phyloP scores from a whole-genome alignment of 1,140 invertebrate species.

The Ceratoteleas bidentatus region DNA sequence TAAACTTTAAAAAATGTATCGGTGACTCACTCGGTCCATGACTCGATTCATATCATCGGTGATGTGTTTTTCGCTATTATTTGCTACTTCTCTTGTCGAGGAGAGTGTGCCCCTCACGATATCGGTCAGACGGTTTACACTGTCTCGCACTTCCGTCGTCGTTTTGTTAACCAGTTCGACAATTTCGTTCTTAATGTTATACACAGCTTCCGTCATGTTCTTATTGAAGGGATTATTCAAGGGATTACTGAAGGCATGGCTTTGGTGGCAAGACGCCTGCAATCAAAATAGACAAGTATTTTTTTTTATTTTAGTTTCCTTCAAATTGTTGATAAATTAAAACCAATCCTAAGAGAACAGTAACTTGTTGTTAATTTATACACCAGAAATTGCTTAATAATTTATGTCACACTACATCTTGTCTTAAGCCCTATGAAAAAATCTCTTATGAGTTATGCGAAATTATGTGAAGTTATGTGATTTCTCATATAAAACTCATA shows the following conservation, averaged over 20 bases:
- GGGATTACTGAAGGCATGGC: too few relatives aligned
- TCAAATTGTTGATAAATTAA: too few relatives aligned
- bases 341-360: too few relatives aligned
- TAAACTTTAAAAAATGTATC: too few relatives aligned
- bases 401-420: too few relatives aligned
- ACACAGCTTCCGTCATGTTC: constrained; percentile 1
- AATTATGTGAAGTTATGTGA: too few relatives aligned
- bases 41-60: constrained; percentile 27
- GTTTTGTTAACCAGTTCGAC: constrained; percentile 40
- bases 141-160: constrained; percentile 21
- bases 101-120: constrained; percentile 27
- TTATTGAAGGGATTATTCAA: too few relatives aligned
- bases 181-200: constrained; percentile 39
- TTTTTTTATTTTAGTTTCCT: not conserved
- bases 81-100: constrained; percentile 29
- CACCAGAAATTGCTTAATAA: not conserved
- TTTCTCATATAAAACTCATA: too few relatives aligned
- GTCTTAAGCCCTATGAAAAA: too few relatives aligned
- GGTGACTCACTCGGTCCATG: too few relatives aligned
- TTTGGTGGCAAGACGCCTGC: not conserved
- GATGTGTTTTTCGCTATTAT: constrained; percentile 21
- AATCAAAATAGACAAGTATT: not conserved
- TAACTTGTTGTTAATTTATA: not conserved
- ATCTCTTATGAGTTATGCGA: too few relatives aligned
- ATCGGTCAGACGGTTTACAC: constrained; percentile 18